Percentiles rank a stretch among this genome's conserved stretches.
Conservation (phyloP, 2,113 vertebrate genomes). For the Morone saxatilis region DNA sequence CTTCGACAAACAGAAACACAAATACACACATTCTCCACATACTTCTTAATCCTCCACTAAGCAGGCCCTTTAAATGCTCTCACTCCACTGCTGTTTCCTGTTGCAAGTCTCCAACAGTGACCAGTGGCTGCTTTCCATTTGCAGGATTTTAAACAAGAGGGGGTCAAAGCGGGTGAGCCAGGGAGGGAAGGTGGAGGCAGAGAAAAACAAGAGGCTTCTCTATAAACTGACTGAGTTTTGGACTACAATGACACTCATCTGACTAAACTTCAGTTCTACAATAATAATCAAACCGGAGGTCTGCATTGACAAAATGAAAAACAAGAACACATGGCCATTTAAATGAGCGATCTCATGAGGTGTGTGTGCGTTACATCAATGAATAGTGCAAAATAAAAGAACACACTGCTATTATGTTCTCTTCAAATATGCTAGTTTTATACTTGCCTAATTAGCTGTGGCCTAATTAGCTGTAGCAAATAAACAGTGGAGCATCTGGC, state of each 20-base stretch:
- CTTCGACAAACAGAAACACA: not conserved
- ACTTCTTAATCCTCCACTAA: not conserved
- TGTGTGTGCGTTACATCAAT: slow-evolving; percentile 18
- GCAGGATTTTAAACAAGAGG: slow-evolving; percentile 2
- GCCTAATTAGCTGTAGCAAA: slow-evolving; percentile 53
- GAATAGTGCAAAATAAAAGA: slow-evolving; percentile 16
- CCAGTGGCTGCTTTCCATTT: slow-evolving; percentile 10
- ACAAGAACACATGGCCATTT: slow-evolving; percentile 7
- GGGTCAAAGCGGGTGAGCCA: not conserved
- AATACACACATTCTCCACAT: not conserved
- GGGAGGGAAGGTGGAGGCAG: not conserved
- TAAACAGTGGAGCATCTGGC: slow-evolving; percentile 54
- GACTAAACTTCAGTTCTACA: not conserved
- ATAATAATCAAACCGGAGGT: not conserved
- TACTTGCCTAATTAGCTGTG: slow-evolving; percentile 51
- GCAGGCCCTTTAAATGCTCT: not conserved
- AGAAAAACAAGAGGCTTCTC: not conserved
- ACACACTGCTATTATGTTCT: slow-evolving; percentile 2
- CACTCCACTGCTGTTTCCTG: slow-evolving; percentile 11
- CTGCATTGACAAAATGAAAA: slow-evolving; percentile 7
- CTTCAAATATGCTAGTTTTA: slow-evolving; percentile 35
- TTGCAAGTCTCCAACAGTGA: slow-evolving; percentile 10
- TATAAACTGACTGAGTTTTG: not conserved
- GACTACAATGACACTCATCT: not conserved
- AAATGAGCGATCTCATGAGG: slow-evolving; percentile 14